Base-by-base conservation (phyloP, 2,888 invertebrate species). In the Unio pictorum region DNA sequence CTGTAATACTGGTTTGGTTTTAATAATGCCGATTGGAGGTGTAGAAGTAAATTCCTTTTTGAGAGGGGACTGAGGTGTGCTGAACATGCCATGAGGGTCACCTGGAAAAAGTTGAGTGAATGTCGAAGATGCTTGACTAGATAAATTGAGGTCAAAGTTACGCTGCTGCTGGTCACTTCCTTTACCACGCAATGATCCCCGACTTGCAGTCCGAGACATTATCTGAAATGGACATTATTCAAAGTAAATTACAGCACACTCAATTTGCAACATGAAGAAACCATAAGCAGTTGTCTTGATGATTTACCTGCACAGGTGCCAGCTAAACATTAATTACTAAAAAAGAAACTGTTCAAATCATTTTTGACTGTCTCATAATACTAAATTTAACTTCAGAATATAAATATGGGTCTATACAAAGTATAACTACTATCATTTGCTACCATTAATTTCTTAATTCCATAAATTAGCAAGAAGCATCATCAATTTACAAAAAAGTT, bases 51-150 rank as follows among this genome's bases (percentile, higher is more conserved):
- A 86, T 64, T 86, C 84, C 3, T 81, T 78, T 67, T 83, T 82
- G n/a, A 86, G 72, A 4, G 87, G 87, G 0, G 87, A 87, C 0
- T 85, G 85, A 1, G 84, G 86, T 1, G 85, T 75, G 62, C 81
- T 81, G 26, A 71, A 68, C 5, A 72, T 68, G 64, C 77, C 74
- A n/a, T 76, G 76, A 23, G 79, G 78, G 30, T 78, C 55, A 26
- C 74, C 61, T 8, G 75, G 75, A 4, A 77, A 73, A 8, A 69
- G 18, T n/a, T 72, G 70, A 34, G 60, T 34, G 15, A 60, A 11
- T 28, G 71, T 57, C 20, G 73, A 67, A 55, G 75, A 70, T 7
- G 72, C 59, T 3, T 45, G 45, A 45, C 11, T 55, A 28, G 60
- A 54, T 56, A 45, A 30, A n/a, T 23, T 55, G 54, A 62, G 59